Evolutionary conservation across 1,140 invertebrate genomes (phyloP).

Genomic region (Zaprionus ornatus): DNA sequence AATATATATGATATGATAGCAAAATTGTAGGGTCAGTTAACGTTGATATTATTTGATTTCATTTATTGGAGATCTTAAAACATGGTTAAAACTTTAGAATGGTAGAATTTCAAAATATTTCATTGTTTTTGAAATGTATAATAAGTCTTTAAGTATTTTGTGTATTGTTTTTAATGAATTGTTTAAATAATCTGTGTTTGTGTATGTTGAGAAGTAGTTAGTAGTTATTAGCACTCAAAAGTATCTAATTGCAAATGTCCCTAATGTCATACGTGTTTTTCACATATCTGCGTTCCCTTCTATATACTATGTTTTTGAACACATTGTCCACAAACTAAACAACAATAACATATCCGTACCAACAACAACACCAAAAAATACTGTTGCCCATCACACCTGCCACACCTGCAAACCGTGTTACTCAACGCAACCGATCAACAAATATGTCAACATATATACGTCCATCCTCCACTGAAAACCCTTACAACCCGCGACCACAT

Average conservation of each 20-base stretch:
- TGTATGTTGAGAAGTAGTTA: neutral
- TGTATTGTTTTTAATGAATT: neutral
- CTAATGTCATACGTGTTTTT: slow-evolving; percentile 22
- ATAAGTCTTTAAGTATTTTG: neutral
- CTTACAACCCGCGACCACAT: slow-evolving; percentile 20
- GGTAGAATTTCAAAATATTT: slow-evolving; percentile 4
- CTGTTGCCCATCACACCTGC: neutral
- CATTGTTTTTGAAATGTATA: neutral
- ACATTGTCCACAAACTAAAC: slow-evolving; percentile 55
- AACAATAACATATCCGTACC: slow-evolving; percentile 44
- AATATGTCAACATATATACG: neutral
- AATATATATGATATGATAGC: neutral
- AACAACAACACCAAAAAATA: slow-evolving; percentile 7
- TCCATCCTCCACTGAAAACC: neutral
- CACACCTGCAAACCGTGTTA: neutral
- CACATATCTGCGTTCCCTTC: slow-evolving; percentile 53
- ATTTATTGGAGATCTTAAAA: neutral
- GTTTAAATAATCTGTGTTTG: neutral
- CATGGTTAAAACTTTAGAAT: neutral
- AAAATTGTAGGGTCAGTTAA: neutral
- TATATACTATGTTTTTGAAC: slow-evolving; percentile 56
- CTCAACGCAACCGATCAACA: neutral
- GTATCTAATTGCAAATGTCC: slow-evolving; percentile 55
- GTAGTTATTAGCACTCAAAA: slow-evolving; percentile 7
- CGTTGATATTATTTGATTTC: too few relatives aligned